Base-by-base conservation (phyloP, 2,113 vertebrate species). In the Daphoenositta chrysoptera region DNA sequence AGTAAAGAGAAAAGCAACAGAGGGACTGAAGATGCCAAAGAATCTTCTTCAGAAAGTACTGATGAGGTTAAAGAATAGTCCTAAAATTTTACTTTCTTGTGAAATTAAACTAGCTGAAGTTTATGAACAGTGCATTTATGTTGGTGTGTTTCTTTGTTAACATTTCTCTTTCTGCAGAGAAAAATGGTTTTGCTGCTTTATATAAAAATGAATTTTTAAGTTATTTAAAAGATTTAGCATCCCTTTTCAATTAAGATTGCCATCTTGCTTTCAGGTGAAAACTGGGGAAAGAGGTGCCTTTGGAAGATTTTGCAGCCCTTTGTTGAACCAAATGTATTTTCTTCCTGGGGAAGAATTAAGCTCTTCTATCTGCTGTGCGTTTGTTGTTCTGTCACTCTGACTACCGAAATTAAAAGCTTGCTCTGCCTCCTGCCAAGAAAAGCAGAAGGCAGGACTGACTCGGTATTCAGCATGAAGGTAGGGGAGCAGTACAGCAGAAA, bases 151-250 rank as follows among this genome's bases (percentile, higher is more conserved):
- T 94, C 93, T 98, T 97, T 97, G 96, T 97, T 98, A 96, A 97
- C 96, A 84, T 91, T 97, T 97, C 96, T 98, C 96, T 98, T 98
- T 97, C 96, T 81, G 97, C 97, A 95, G 97, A 98, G 96, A 98
- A 97, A 97, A 96, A 96, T 92, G 97, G 78, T 98, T 98, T 98
- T 98, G 98, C 98, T 98, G 98, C 98, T 98, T 98, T 98, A 94
- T 97, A 97, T 97, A 96, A 97, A 97, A 98, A 97, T 94, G 78
- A 95, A 95, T 96, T 98, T 98, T 98, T 98, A 98, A 98, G 98
- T 98, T 98, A 98, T 98, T 98, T 97, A 91, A 97, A 95, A 97
- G 91, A 96, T 95, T 96, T 98, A 97, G 95, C 96, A 97, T 97
- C 97, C 96, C 95, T 94, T 97, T 97, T 97, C 94, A 97, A 97